Base-by-base conservation (phyloP, 2,113 vertebrate genomes). In the Triplophysa siluroides region DNA sequence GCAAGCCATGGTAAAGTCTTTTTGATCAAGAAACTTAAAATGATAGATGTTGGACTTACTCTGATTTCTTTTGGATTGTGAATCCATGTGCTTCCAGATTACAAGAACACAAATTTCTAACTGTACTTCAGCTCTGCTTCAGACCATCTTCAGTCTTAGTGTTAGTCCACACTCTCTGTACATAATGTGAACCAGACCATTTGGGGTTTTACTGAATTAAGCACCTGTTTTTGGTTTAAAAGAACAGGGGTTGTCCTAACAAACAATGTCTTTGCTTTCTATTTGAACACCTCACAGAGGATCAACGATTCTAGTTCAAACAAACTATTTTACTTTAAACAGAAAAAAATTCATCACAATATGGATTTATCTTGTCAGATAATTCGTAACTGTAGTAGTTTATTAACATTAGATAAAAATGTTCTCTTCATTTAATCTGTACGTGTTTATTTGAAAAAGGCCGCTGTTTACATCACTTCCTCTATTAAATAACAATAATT, bases 111-210 rank as follows among this genome's bases (percentile, higher is more conserved):
- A 45, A 45, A 45, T 12, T 45, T 45, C 11, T 1, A 45, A 45
- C 43, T 45, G n/a, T 58, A 38, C 13, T 65, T 11, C 50, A 82
- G 38, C 38, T 60, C 47, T 52, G 13, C 29, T 50, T 7, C n/a
- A 24, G 47, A 23, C 66, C 47, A 24, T 71, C 11, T 43, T 81
- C 29, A 60, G 6, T 67, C 41, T 58, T 16, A n/a, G 18, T 16
- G n/a, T 60, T 56, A 26, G 62, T 60, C 61, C 52, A 24, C 8
- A 60, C 18, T 54, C n/a, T 63, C 41, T 26, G 38, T 65, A 66
- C 60, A 56, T 70, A 82, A 78, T 78, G 9, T 72, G 67, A 33
- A 47, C 45, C 75, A 82, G 80, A 78, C 45, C 56, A 71, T 62
- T 4, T 21, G 58, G 14, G 18, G 43, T 23, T 64, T 47, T 7